These are phyloP conservation scores for Oedothorax gibbosus DNA, from an alignment of 1,140 invertebrate genomes.

Conservation along the genomic window DNA sequence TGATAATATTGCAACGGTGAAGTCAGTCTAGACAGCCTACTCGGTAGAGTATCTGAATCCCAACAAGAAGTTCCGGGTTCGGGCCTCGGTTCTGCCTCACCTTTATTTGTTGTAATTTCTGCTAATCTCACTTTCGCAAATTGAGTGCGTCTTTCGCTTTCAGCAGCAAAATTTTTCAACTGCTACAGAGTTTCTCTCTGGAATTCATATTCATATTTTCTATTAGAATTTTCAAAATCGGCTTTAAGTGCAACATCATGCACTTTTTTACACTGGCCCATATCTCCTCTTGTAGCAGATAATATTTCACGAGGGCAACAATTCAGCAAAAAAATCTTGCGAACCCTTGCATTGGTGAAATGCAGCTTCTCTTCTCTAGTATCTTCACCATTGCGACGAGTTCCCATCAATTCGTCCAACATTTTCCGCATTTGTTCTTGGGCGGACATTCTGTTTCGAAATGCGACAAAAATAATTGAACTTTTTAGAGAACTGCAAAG, in stretches of 20 bases:
- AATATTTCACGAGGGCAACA: slow-evolving; percentile 99
- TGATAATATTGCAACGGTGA: too few species aligned
- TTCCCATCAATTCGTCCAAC: slow-evolving; percentile 98
- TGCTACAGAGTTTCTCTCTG: too few species aligned
- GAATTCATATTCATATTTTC: slow-evolving; percentile 94
- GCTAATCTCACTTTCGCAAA: too few species aligned
- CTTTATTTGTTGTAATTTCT: too few species aligned
- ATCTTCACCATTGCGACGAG: slow-evolving; percentile 83
- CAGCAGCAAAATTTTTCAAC: too few species aligned
- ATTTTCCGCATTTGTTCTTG: slow-evolving; percentile 98
- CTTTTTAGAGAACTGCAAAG: neutral
- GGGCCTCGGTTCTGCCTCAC: too few species aligned
- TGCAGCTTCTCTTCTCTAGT: slow-evolving; percentile 77
- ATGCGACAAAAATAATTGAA: neutral
- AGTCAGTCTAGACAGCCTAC: too few species aligned
- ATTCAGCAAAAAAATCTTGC: slow-evolving; percentile 96
- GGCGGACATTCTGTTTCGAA: slow-evolving; percentile 82
- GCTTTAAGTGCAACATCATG: slow-evolving; percentile 97
- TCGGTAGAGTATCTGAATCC: too few species aligned
- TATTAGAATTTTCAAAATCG: slow-evolving; percentile 93
- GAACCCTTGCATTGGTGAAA: slow-evolving; percentile 95
- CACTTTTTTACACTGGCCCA: slow-evolving; percentile 97
- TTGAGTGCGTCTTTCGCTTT: too few species aligned
- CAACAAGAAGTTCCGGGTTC: too few species aligned
- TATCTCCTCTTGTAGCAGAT: slow-evolving; percentile 95